These are phyloP conservation scores for Eubasilissa splendida DNA, from an alignment of 2,888 invertebrate species.

Conservation along the genomic window DNA sequence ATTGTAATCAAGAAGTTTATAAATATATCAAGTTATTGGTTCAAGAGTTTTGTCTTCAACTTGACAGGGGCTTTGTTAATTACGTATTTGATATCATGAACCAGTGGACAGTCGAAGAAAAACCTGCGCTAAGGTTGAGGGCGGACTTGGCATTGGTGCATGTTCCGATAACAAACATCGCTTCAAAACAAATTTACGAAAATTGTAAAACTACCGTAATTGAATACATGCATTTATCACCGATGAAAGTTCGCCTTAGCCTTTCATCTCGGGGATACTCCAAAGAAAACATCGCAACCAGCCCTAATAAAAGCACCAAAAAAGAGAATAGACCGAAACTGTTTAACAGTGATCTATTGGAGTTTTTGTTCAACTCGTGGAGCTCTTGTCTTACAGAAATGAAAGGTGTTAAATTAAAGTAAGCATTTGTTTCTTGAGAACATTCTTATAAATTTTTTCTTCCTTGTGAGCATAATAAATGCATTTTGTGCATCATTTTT, in stretches of 20 bases:
- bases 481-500: too few species aligned
- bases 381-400: conserved; percentile 78
- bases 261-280: conserved; percentile 70
- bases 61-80: conserved; percentile 79
- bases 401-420: conserved; percentile 78
- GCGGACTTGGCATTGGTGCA: conserved; percentile 75
- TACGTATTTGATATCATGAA: conserved; percentile 77
- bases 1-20: conserved; percentile 73
- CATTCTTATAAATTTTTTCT: background rate
- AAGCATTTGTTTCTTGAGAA: conserved; percentile 58
- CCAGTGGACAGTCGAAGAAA: conserved; percentile 74
- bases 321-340: conserved; percentile 70
- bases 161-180: conserved; percentile 71
- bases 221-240: conserved; percentile 75
- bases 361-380: conserved; percentile 77
- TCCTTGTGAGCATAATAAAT: background rate
- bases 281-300: conserved; percentile 53
- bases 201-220: conserved; percentile 67
- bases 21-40: conserved; percentile 77
- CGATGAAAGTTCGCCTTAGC: conserved; percentile 76
- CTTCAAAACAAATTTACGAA: conserved; percentile 64
- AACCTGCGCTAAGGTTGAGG: conserved; percentile 73
- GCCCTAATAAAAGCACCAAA: conserved; percentile 63
- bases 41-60: conserved; percentile 78
- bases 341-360: conserved; percentile 74